Evolutionary conservation across 2,113 vertebrate genomes (phyloP).

Genomic region (Columba janthina): DNA sequence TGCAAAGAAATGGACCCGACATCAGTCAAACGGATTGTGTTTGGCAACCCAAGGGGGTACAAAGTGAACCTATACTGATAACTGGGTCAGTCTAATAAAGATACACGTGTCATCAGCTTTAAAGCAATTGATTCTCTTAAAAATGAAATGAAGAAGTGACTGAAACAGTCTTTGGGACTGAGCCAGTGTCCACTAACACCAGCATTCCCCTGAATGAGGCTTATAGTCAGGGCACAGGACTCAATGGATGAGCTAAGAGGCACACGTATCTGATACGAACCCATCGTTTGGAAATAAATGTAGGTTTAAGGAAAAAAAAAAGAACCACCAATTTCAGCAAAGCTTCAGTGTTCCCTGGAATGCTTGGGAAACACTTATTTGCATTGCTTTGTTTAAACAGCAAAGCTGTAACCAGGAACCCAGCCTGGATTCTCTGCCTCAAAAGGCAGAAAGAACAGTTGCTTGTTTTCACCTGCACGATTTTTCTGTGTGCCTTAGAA

Average conservation of each 20-base stretch:
- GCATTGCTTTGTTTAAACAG: not conserved
- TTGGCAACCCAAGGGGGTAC: conserved; percentile 32
- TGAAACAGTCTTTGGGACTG: not conserved
- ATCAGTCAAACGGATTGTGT: conserved; percentile 16
- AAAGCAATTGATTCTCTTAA: conserved; percentile 28
- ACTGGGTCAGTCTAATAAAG: conserved; percentile 19
- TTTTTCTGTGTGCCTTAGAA: not conserved
- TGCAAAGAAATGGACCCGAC: conserved; percentile 7
- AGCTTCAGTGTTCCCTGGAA: not conserved
- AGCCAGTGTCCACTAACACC: not conserved
- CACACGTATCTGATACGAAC: not conserved
- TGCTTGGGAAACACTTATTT: accelerated
- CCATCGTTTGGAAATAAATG: not conserved
- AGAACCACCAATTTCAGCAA: not conserved
- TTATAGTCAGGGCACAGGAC: not conserved
- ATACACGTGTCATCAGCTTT: conserved; percentile 22
- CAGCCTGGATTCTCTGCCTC: not conserved
- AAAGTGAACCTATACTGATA: not conserved
- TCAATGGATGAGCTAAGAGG: not conserved
- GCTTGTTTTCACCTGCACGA: not conserved
- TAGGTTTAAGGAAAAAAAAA: not conserved
- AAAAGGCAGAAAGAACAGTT: not conserved
- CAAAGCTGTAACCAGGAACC: not conserved
- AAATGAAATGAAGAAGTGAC: not conserved
- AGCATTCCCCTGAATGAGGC: not conserved